Percentiles rank a stretch among this genome's conserved stretches.
These are phyloP conservation scores for Ptychoptera contaminata DNA, from an alignment of 2,888 invertebrate species.

Conservation along the genomic window DNA sequence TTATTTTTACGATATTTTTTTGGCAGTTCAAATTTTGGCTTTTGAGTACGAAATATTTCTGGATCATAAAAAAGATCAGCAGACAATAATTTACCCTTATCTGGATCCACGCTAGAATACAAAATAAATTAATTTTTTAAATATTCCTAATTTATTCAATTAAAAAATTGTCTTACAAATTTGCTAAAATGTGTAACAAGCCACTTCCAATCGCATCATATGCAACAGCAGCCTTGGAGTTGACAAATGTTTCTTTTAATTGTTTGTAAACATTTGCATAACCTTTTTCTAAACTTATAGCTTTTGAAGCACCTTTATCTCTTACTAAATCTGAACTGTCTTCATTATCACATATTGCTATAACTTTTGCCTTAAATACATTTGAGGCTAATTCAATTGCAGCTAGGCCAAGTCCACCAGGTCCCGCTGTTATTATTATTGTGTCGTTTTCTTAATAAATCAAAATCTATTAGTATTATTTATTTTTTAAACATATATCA, in stretches of 20 bases:
- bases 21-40: constrained; percentile 32
- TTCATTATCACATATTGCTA: constrained; percentile 49
- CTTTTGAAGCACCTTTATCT: constrained; percentile 45
- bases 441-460: constrained; percentile 32
- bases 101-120: constrained; percentile 2
- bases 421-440: constrained; percentile 47
- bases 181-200: constrained; percentile 37
- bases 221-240: constrained; percentile 43
- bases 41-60: constrained; percentile 15
- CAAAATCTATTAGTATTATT: no score
- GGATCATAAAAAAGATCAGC: constrained; percentile 5
- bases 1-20: constrained; percentile 12
- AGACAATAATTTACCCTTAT: neutral
- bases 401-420: constrained; percentile 46
- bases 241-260: constrained; percentile 38
- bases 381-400: constrained; percentile 52
- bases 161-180: constrained; percentile 34
- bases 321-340: constrained; percentile 40
- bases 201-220: constrained; percentile 49
- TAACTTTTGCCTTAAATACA: constrained; percentile 48
- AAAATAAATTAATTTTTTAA: neutral
- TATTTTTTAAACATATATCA: no score
- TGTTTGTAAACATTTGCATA: constrained; percentile 36
- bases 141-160: constrained; percentile 14
- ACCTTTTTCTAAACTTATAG: constrained; percentile 36